Conservation (phyloP, 2,888 invertebrate genomes). For the Creontiades dilutus region DNA sequence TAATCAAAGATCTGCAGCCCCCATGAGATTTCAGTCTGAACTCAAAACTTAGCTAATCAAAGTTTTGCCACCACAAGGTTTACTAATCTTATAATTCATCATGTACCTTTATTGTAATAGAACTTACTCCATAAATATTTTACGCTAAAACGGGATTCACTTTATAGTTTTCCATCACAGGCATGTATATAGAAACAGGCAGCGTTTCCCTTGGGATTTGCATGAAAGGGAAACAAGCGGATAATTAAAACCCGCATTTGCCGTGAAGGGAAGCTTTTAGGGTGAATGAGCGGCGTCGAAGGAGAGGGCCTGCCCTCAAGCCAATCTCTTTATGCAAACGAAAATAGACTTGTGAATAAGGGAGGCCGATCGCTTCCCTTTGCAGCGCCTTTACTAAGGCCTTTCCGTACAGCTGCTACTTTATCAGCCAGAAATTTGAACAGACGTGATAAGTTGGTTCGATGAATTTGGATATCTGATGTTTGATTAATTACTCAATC, state of each 20-base stretch:
- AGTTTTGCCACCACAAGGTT: no score
- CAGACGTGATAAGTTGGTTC: background rate
- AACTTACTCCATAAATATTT: no score
- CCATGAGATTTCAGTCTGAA: no score
- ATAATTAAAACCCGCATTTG: slow-evolving; percentile 36
- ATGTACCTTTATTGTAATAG: no score
- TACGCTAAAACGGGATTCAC: no score
- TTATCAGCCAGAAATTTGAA: background rate
- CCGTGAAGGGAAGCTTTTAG: background rate
- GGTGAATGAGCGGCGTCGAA: slow-evolving; percentile 9
- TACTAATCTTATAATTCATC: no score
- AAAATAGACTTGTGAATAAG: slow-evolving; percentile 38
- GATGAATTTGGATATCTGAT: no score
- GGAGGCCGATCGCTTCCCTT: slow-evolving; percentile 16
- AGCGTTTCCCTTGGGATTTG: slow-evolving; percentile 1
- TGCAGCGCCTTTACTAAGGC: background rate
- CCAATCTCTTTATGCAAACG: slow-evolving; percentile 42
- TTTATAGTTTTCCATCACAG: background rate
- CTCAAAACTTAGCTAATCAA: no score
- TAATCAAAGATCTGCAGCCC: no score
- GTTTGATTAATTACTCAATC: no score
- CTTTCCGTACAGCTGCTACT: background rate
- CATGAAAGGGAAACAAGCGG: slow-evolving; percentile 39
- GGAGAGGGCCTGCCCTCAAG: background rate
- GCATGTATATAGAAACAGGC: background rate